Evolutionary conservation across 2,888 invertebrate species (phyloP), one percentile per base, ranked within the genome.

Genomic region (Lepidocyrtoides sp.): DNA sequence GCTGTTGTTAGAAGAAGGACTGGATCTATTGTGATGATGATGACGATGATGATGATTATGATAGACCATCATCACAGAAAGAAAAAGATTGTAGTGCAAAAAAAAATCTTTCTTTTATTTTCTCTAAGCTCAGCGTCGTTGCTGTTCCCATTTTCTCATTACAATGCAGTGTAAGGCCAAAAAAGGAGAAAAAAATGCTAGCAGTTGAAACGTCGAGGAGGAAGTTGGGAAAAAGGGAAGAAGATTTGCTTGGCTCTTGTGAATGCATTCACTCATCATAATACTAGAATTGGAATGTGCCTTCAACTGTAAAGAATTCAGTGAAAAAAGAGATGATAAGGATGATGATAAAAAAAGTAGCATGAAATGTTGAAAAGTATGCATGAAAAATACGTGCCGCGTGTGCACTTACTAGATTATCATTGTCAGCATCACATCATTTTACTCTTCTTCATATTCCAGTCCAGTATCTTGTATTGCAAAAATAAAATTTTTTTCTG

Each of bases 221-320:
- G n/a, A 36, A 79, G 14, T 23, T 26, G 3, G 17, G 36, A 57
- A 79, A 36, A 54, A 57, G n/a, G n/a, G 32, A 14, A 79, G 36
- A 36, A 23, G 54, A 79, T 79, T 79, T 79, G 54, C 32, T 57
- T 32, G 57, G 79, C 79, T 79, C 54, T 57, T 32, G 14, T 44
- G 8, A 57, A 8, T 57, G 48, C 48, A 75, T 57, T 57, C 32
- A 79, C 57, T 32, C 57, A 79, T 36, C n/a, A n/a, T n/a, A 79
- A 79, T 79, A 29, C 79, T 79, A 36, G 57, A 79, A 79, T 57
- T 79, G 79, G 79, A 79, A 79, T 79, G 57, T 32, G 54, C 57
- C 57, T 57, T 79, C 79, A 79, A 57, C 57, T 79, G 79, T 79
- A 20, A 79, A 79, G 57, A 54, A 79, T 79, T 79, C 23, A 36